Percentiles rank a stretch among this genome's conserved stretches.
Evolutionary conservation across 2,888 invertebrate genomes (phyloP).

Genomic region (Hecatera dysodea): DNA sequence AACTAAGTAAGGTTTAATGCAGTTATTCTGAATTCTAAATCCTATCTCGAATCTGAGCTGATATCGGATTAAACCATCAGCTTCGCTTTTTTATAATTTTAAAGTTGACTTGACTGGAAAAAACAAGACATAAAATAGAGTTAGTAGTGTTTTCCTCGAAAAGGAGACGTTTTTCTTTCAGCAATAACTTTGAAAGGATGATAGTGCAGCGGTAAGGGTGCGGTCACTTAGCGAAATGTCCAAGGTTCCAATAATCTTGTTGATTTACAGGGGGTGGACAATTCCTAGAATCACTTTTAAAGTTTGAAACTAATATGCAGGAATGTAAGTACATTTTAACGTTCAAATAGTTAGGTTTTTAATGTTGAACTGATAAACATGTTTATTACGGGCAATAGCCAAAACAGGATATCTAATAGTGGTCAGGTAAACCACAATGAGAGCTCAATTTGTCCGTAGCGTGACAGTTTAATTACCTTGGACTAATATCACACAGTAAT

Average conservation of each 20-base stretch:
- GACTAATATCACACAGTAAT: slow-evolving; percentile 2
- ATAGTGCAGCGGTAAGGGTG: slow-evolving; percentile 20
- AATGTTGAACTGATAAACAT: not conserved
- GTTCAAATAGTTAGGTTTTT: not conserved
- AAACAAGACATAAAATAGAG: slow-evolving; percentile 20
- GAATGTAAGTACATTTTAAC: not conserved
- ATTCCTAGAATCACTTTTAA: slow-evolving; percentile 16
- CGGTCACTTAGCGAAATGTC: slow-evolving; percentile 26
- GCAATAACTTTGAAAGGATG: slow-evolving; percentile 34
- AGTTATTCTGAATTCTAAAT: not conserved
- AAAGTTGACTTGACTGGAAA: not conserved
- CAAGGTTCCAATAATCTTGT: slow-evolving; percentile 32
- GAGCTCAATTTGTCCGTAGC: slow-evolving; percentile 22
- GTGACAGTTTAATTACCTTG: slow-evolving; percentile 53
- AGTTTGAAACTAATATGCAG: not conserved
- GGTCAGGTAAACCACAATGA: slow-evolving; percentile 42
- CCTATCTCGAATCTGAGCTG: not conserved
- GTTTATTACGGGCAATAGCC: slow-evolving; percentile 14
- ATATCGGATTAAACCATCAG: slow-evolving; percentile 25
- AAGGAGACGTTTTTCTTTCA: slow-evolving; percentile 5
- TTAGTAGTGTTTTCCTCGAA: slow-evolving; percentile 34
- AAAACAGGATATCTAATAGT: slow-evolving; percentile 19
- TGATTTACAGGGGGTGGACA: slow-evolving; percentile 32
- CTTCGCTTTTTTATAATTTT: slow-evolving; percentile 18
- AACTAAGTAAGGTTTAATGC: slow-evolving; percentile 2